phyloP scores from a whole-genome alignment of 2,888 invertebrate genomes.

The Drosophila greeni region DNA sequence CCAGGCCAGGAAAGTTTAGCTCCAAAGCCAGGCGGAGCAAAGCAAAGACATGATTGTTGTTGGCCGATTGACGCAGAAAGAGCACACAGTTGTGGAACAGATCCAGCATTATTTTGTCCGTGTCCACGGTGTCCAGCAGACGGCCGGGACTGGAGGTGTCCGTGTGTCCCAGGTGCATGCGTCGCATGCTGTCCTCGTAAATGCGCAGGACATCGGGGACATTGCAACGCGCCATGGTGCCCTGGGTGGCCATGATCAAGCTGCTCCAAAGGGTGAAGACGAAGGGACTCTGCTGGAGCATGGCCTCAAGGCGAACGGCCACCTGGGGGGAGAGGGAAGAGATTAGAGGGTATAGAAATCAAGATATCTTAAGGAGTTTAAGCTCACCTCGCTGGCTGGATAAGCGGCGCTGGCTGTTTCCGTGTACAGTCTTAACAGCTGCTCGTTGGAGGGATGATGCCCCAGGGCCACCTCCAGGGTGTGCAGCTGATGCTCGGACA shows the following conservation, averaged over 20 bases:
- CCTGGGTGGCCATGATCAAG: conserved; percentile 77
- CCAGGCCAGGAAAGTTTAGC: conserved; percentile 82
- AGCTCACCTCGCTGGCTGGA: conserved; percentile 81
- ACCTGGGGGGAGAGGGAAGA: conserved; percentile 79
- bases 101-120: conserved; percentile 78
- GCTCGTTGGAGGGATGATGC: conserved; percentile 80
- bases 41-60: conserved; percentile 87
- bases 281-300: conserved; percentile 70
- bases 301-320: conserved; percentile 75
- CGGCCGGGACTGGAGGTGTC: conserved; percentile 3
- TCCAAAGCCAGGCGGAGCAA: conserved; percentile 84
- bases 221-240: conserved; percentile 83
- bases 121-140: conserved; percentile 27
- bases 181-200: conserved; percentile 80
- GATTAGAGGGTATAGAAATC: not conserved
- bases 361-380: no score
- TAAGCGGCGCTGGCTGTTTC: conserved; percentile 79
- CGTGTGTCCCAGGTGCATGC: conserved; percentile 70
- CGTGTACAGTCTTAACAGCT: conserved; percentile 79
- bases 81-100: conserved; percentile 79
- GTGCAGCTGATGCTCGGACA: conserved; percentile 81
- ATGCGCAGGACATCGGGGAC: conserved; percentile 81
- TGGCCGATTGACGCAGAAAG: conserved; percentile 85
- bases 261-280: conserved; percentile 76
- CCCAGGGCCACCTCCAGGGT: conserved; percentile 82